Percentiles rank a stretch among this genome's conserved stretches.
These are phyloP conservation scores for Serinus canaria DNA, from an alignment of 2,113 vertebrate species.

Conservation along the genomic window DNA sequence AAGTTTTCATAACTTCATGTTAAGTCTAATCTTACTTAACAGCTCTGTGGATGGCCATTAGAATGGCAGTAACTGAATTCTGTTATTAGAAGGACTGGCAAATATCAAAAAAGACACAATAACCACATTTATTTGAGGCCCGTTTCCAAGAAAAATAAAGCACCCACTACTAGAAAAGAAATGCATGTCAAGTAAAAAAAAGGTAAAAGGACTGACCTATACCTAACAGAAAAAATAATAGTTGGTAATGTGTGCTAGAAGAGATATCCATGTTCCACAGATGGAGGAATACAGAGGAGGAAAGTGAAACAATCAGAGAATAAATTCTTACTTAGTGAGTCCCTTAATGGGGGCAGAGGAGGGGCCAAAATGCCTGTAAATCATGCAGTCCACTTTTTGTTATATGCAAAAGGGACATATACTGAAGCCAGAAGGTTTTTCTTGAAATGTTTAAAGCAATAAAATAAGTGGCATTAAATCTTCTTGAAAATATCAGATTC, in stretches of 20 bases:
- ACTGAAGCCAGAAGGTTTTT: background rate
- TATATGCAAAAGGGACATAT: background rate
- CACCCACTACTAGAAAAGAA: background rate
- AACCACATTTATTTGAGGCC: background rate
- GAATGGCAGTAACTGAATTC: background rate
- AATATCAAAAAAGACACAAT: background rate
- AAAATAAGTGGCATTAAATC: background rate
- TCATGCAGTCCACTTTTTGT: background rate
- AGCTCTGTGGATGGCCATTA: background rate
- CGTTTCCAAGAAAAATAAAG: background rate
- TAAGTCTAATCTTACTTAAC: background rate
- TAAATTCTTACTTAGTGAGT: background rate
- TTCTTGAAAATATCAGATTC: background rate
- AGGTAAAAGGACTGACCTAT: background rate
- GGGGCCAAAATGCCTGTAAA: background rate
- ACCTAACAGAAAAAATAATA: background rate
- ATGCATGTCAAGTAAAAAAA: background rate
- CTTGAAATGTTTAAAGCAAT: background rate
- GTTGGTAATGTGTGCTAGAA: background rate
- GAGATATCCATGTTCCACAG: background rate
- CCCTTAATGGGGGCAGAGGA: background rate
- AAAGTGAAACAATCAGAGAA: background rate
- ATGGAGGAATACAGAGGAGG: background rate
- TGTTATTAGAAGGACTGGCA: background rate
- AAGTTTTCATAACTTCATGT: background rate